These are phyloP conservation scores for Platycercus adscitus DNA, from an alignment of 2,113 vertebrate species.

Conservation along the genomic window DNA sequence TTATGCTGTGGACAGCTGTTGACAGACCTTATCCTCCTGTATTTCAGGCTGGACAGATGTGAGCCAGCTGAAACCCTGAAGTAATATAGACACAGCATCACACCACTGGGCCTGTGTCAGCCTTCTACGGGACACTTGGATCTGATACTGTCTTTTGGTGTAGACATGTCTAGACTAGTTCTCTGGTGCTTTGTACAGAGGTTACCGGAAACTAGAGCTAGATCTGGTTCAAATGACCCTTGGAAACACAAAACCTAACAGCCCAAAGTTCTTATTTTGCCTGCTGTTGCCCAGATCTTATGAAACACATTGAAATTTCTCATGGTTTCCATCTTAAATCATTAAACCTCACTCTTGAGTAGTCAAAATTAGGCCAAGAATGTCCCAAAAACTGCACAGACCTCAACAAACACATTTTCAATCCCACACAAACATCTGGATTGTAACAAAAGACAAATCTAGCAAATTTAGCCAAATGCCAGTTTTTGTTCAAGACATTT, in stretches of 20 bases:
- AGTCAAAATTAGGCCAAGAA: slow-evolving; percentile 38
- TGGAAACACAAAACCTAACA: not conserved
- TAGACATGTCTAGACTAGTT: not conserved
- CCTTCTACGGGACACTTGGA: not conserved
- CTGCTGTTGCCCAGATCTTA: slow-evolving; percentile 15
- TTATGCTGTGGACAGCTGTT: not conserved
- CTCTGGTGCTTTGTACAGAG: not conserved
- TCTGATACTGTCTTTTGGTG: not conserved
- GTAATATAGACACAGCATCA: not conserved
- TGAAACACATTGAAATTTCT: slow-evolving; percentile 34
- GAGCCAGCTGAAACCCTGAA: not conserved
- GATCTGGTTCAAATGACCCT: not conserved
- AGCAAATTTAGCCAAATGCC: slow-evolving; percentile 28
- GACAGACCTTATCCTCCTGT: not conserved
- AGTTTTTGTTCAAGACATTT: slow-evolving; percentile 48
- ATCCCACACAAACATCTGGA: slow-evolving; percentile 2
- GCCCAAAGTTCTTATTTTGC: not conserved
- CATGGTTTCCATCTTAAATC: slow-evolving; percentile 41
- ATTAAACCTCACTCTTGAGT: not conserved
- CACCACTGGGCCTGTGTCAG: not conserved
- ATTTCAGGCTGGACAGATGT: not conserved
- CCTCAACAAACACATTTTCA: slow-evolving; percentile 9
- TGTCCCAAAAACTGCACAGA: not conserved
- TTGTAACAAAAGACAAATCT: slow-evolving; percentile 26
- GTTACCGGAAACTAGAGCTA: not conserved